Evolutionary conservation across 2,113 vertebrate genomes (phyloP), one percentile per base, ranked within the genome.

Genomic region (Sapayoa aenigma): DNA sequence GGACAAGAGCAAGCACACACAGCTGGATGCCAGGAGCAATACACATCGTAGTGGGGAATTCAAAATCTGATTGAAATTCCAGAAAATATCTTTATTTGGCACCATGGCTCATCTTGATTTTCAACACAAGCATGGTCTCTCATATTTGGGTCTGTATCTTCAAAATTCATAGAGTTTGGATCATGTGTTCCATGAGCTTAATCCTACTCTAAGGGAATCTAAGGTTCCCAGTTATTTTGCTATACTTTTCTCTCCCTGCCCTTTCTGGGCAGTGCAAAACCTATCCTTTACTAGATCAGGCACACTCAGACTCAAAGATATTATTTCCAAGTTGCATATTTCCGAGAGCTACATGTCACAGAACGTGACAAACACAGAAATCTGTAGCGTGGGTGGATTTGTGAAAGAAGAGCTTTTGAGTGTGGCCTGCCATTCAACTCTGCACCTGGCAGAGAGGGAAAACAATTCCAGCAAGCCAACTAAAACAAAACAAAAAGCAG

Each of bases 381-480:
- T 95, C 93, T 94, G 89, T 90, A 90, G 93, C 25, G 93, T 96
- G 95, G 96, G 95, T 97, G 96, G 96, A 97, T 96, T 97, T 97
- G 94, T 84, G 92, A 97, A 96, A 97, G 96, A 93, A 63, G 84
- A 97, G 94, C 94, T 96, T 97, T 96, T 96, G 95, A 97, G 96
- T 59, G 84, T 96, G 96, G 93, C 97, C 97, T 96, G 89, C 96
- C 95, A 97, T 95, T 97, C 96, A 97, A 97, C 96, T 96, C 96
- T 93, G 95, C 96, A 96, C 97, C 96, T 97, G 96, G 96, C 94
- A 97, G 87, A 91, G 93, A 96, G 92, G 52, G 67, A 97, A 97
- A 97, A 95, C 94, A 95, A 95, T 63, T 94, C 92, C 13, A 49
- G 63, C 33, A 22, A 93, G 96, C 96, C 96, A 97, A 97, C n/a